These are phyloP conservation scores for Chamaea fasciata DNA, from an alignment of 2,113 vertebrate species.

Conservation along the genomic window DNA sequence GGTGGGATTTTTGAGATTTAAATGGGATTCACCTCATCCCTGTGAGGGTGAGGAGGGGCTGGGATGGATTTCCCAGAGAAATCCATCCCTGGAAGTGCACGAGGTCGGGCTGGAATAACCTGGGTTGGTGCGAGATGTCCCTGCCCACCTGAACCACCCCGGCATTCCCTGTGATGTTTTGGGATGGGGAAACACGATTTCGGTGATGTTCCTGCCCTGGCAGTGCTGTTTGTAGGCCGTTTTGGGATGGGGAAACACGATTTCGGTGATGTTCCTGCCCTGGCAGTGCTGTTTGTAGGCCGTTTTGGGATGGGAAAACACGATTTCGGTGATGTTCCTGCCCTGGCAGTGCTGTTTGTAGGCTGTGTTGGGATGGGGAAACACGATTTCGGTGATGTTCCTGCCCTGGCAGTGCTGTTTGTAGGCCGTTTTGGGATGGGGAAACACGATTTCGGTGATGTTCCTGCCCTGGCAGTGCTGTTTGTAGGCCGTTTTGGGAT, in stretches of 20 bases:
- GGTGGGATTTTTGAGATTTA: neutral
- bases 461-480: too few species aligned
- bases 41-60: neutral
- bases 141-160: neutral
- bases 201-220: neutral
- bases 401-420: too few species aligned
- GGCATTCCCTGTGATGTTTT: accelerated
- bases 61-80: neutral
- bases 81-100: neutral
- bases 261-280: too few species aligned
- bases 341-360: too few species aligned
- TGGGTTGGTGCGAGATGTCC: accelerated
- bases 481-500: neutral
- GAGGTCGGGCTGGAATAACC: neutral
- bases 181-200: neutral
- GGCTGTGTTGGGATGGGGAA: neutral
- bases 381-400: accelerated
- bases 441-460: too few species aligned
- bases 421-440: too few species aligned
- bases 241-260: too few species aligned
- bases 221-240: too few species aligned
- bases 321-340: too few species aligned
- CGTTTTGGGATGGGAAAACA: too few species aligned
- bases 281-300: too few species aligned
- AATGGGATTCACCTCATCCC: neutral